These are phyloP conservation scores for Rhabdophis nuchalis DNA, from an alignment of 2,797 vertebrate species.

Conservation along the genomic window DNA sequence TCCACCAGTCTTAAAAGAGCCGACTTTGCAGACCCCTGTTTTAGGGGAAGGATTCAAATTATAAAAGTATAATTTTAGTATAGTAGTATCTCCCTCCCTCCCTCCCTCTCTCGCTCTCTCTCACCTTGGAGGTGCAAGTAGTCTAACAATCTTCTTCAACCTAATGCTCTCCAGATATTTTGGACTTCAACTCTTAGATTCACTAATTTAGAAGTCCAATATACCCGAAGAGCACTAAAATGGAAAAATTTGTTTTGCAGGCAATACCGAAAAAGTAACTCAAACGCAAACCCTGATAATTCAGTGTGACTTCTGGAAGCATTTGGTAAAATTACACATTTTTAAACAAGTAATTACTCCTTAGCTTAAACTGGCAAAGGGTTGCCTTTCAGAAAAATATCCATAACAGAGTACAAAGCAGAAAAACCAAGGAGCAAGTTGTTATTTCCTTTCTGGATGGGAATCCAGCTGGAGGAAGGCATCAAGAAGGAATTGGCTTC, in stretches of 20 bases:
- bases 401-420: neutral
- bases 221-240: neutral
- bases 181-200: neutral
- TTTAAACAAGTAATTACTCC: neutral
- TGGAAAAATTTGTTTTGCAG: neutral
- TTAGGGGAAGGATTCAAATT: neutral
- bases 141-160: neutral
- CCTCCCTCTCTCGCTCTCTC: accelerated
- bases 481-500: neutral
- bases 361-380: neutral
- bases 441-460: neutral
- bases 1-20: no score
- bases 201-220: neutral
- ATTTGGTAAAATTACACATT: neutral
- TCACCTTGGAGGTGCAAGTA: neutral
- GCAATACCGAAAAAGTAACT: neutral
- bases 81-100: neutral
- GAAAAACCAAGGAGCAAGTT: neutral
- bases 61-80: neutral
- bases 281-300: neutral
- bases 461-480: neutral
- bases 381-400: neutral
- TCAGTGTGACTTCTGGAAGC: no score
- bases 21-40: no score
- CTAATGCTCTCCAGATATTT: neutral